Conservation (phyloP, 2,888 invertebrate genomes). For the Rhingia rostrata region DNA sequence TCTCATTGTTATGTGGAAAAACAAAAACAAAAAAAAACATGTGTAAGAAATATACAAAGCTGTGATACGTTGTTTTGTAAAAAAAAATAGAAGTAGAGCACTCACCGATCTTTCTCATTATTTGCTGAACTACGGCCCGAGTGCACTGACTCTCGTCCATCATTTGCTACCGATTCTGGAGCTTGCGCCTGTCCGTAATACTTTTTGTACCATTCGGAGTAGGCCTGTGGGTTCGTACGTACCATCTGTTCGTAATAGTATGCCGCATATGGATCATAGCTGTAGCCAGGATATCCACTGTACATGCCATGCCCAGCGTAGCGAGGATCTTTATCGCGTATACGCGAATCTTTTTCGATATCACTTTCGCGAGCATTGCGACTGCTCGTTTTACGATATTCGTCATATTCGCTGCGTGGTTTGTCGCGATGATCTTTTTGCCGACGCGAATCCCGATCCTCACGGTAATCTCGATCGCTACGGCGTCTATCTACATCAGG, state of each 20-base stretch:
- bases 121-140: conserved; percentile 91
- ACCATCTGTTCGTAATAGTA: conserved; percentile 91
- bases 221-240: conserved; percentile 90
- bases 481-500: conserved; percentile 75
- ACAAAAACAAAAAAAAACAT: conserved; percentile 18
- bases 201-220: conserved; percentile 90
- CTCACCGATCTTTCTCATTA: conserved; percentile 87
- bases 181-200: conserved; percentile 83
- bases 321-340: conserved; percentile 76
- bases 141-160: conserved; percentile 91
- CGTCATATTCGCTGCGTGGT: conserved; percentile 79
- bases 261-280: conserved; percentile 85
- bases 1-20: conserved; percentile 28
- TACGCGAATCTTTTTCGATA: conserved; percentile 78
- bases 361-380: conserved; percentile 81
- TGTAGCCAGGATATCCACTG: conserved; percentile 77
- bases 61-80: no score
- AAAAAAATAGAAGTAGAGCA: conserved; percentile 65
- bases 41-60: conserved; percentile 13
- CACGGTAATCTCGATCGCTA: conserved; percentile 75
- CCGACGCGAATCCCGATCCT: conserved; percentile 76
- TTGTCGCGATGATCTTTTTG: conserved; percentile 70
- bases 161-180: conserved; percentile 78
- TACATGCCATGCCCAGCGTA: conserved; percentile 76
- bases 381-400: conserved; percentile 81